Conservation (phyloP, 1,140 invertebrate species). For the Lucilia cuprina region DNA sequence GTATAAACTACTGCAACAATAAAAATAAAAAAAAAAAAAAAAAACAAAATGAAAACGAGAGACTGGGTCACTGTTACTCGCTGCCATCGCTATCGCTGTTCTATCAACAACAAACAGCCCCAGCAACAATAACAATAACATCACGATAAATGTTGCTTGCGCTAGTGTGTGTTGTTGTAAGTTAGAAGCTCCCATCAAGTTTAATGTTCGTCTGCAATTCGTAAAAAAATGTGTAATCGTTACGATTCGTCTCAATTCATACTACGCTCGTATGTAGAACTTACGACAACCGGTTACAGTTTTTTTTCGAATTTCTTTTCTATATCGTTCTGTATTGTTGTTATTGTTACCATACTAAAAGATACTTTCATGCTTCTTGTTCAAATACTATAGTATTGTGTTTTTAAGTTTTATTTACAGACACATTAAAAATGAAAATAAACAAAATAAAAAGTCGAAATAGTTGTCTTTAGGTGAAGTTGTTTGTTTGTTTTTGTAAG, state of each 20-base stretch:
- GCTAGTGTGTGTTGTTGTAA: background rate
- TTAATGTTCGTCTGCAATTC: background rate
- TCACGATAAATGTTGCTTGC: background rate
- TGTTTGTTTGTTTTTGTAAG: background rate
- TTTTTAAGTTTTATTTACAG: background rate
- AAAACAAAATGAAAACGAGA: conserved; percentile 21
- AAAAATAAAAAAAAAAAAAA: conserved; percentile 15
- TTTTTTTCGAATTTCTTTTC: conserved; percentile 16
- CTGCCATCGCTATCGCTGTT: conserved; percentile 19
- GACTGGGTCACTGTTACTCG: conserved; percentile 33
- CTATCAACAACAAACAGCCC: background rate
- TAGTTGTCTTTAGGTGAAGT: background rate
- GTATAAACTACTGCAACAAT: conserved; percentile 2
- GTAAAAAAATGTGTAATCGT: background rate
- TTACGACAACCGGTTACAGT: conserved; percentile 22
- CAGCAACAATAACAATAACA: background rate
- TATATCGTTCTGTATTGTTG: background rate
- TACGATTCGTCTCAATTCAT: background rate
- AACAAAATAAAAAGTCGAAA: background rate
- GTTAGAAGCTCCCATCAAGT: background rate
- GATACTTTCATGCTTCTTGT: background rate
- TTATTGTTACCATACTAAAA: background rate
- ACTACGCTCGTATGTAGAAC: conserved; percentile 22
- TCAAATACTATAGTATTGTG: background rate
- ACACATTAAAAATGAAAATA: background rate